Base-by-base conservation (phyloP, 2,797 vertebrate species). In the Perodicticus potto region DNA sequence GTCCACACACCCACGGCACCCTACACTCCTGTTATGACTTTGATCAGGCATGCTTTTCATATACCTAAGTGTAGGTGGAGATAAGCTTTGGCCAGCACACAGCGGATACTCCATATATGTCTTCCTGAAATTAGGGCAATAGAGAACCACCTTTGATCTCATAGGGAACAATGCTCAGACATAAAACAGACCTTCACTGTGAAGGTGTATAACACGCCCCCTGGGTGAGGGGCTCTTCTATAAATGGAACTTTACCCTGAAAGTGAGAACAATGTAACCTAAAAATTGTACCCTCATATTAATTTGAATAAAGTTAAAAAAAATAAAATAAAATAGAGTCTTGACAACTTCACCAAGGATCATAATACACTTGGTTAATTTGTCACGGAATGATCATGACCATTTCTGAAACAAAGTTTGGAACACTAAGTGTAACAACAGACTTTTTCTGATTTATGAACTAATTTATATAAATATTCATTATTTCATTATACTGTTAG, bases 381-480 rank as follows among this genome's bases (percentile, higher is more conserved):
- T 78, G 29, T 43, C n/a, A 65, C 5, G 69, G 32, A 65, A 74
- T 59, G 11, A 55, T 29, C 12, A 4, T 29, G 27, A 40, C 25
- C n/a, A 5, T 55, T 90, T 89, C 45, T 2, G 19, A 94, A 59
- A 8, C 43, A 57, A 72, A 82, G 57, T 73, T 81, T 77, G 49
- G 57, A 93, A 76, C 70, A 65, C 1, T 53, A 74, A 82, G n/a
- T 83, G 61, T 37, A 93, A 81, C 14, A 25, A 61, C 0, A 7
- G 53, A 27, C 27, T 4, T 70, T 61, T 74, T 87, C 87, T 93
- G 78, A 92, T n/a, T 92, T 88, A 77, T 74, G 34, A 85, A 78
- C 63, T 85, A 53, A 92, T 93, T 83, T 76, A 72, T 83, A 61
- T 91, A 86, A 93, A 84, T 94, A 90, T 76, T 88, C 78, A 84